phyloP scores from a whole-genome alignment of 1,140 invertebrate genomes.

The Calliopsis andreniformis region DNA sequence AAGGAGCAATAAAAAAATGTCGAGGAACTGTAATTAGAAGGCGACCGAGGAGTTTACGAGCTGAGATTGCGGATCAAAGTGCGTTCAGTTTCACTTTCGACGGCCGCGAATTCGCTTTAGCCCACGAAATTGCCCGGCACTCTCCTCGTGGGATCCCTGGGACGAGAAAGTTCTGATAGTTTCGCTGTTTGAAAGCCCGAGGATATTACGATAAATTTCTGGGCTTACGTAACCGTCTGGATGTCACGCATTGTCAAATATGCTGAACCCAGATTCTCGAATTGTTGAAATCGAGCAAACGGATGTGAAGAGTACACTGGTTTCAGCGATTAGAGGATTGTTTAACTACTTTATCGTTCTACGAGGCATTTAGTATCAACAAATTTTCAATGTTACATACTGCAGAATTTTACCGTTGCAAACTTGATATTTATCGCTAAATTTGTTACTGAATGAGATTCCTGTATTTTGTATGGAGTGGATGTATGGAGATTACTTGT shows the following conservation, averaged over 20 bases:
- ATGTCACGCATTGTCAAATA: constrained; percentile 45
- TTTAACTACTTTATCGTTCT: too few species aligned
- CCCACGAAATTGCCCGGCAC: constrained; percentile 8
- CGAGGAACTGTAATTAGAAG: constrained; percentile 8
- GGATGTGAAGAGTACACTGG: constrained; percentile 1
- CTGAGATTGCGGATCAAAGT: not conserved
- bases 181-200: constrained; percentile 44
- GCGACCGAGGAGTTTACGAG: constrained; percentile 30
- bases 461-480: too few species aligned
- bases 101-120: constrained; percentile 16
- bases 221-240: constrained; percentile 33
- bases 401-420: too few species aligned
- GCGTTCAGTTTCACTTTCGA: constrained; percentile 57
- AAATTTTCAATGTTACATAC: too few species aligned
- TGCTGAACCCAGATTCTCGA: not conserved
- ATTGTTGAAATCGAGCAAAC: not conserved
- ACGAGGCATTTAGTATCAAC: too few species aligned
- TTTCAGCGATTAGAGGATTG: not conserved
- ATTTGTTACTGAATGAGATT: too few species aligned
- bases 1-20: too few species aligned
- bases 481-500: too few species aligned
- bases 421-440: too few species aligned
- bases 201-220: constrained; percentile 38
- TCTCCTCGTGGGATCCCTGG: constrained; percentile 27
- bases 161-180: constrained; percentile 54